phyloP scores from a whole-genome alignment of 2,888 invertebrate genomes.

The Syrphus vitripennis region DNA sequence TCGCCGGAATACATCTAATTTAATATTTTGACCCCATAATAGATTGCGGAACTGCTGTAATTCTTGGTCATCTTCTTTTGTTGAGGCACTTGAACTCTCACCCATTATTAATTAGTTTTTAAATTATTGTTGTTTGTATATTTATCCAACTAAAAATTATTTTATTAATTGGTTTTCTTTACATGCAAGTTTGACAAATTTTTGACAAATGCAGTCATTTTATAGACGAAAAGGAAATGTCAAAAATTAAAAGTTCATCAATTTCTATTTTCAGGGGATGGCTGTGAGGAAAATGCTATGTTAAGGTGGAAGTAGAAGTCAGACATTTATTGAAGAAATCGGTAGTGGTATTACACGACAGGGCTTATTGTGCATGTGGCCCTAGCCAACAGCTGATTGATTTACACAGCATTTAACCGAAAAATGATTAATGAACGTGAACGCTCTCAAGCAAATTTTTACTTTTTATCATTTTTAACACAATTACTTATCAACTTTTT shows the following conservation, averaged over 20 bases:
- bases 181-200: constrained; percentile 57
- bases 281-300: background rate
- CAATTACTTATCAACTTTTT: too few species aligned
- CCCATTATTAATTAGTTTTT: constrained; percentile 74
- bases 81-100: constrained; percentile 77
- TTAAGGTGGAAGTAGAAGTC: background rate
- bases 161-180: constrained; percentile 48
- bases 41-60: constrained; percentile 88
- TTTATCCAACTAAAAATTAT: constrained; percentile 48
- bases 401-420: too few species aligned
- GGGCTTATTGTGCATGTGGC: too few species aligned
- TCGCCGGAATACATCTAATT: constrained; percentile 92
- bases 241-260: background rate
- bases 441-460: too few species aligned
- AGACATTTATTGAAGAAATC: too few species aligned
- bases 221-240: constrained; percentile 12
- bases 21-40: constrained; percentile 92
- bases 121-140: constrained; percentile 34
- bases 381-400: too few species aligned
- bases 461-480: too few species aligned
- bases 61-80: constrained; percentile 83
- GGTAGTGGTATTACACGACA: too few species aligned
- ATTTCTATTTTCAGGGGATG: background rate
- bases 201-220: constrained; percentile 55
- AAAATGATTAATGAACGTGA: too few species aligned